A percentile compares a stretch with the other conserved stretches of the same genome.
Evolutionary conservation across 2,888 invertebrate genomes (phyloP).

Genomic region (Meiosimyza decipiens): DNA sequence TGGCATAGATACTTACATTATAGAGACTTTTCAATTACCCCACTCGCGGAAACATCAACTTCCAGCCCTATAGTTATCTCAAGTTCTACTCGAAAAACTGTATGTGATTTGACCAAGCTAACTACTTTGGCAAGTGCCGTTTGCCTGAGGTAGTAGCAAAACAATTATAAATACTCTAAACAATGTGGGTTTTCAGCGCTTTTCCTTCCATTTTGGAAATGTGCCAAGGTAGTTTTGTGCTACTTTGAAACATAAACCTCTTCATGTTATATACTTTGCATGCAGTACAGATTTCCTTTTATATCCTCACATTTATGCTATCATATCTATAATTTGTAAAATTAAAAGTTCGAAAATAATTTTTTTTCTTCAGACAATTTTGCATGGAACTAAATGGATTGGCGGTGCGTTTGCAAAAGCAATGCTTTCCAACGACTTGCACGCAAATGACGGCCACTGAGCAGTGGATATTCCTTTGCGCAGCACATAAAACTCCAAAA

Average conservation of each 20-base stretch:
- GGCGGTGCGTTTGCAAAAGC: conserved; percentile 93
- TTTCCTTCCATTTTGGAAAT: background rate
- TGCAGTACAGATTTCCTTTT: background rate
- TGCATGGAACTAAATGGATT: conserved; percentile 99
- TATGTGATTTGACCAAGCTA: too few species aligned
- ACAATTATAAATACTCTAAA: too few species aligned
- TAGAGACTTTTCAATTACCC: too few species aligned
- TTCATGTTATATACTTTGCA: background rate
- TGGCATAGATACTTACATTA: too few species aligned
- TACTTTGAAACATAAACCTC: background rate
- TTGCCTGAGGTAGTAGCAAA: too few species aligned
- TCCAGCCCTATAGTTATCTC: too few species aligned
- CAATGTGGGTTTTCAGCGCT: background rate
- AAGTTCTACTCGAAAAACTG: too few species aligned
- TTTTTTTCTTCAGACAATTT: conserved; percentile 82
- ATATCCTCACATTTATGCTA: background rate
- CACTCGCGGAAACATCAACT: too few species aligned
- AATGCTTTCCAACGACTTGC: conserved; percentile 97
- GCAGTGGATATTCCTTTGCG: conserved; percentile 99
- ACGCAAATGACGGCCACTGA: conserved; percentile 99
- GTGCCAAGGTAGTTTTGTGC: background rate
- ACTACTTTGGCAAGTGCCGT: too few species aligned
- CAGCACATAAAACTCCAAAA: conserved; percentile 99
- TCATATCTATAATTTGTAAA: background rate
- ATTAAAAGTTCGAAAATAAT: background rate